These are phyloP conservation scores for Montipora efflorescens DNA, from an alignment of 64 coral and sea anemone species.

Conservation along the genomic window DNA sequence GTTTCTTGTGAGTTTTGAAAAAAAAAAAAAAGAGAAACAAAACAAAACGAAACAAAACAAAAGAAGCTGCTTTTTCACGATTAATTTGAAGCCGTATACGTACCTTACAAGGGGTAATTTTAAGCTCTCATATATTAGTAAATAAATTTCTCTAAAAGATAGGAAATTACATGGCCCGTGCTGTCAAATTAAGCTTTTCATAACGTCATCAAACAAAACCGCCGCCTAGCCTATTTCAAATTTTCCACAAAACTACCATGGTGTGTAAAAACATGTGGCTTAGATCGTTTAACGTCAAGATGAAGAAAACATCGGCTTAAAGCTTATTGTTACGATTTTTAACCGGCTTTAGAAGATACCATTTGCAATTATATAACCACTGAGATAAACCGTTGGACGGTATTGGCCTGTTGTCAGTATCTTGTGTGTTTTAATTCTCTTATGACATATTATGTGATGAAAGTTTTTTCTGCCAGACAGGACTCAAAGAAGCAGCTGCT, in stretches of 20 bases:
- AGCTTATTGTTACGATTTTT: not conserved
- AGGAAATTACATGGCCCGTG: not conserved
- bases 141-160: not conserved
- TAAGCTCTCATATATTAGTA: no score
- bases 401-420: no score
- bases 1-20: no score
- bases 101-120: no score
- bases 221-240: not conserved
- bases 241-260: not conserved
- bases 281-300: not conserved
- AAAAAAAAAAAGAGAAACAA: no score
- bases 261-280: not conserved
- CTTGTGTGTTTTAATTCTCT: no score
- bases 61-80: no score
- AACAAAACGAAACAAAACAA: no score
- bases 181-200: not conserved
- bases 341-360: not conserved
- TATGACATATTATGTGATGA: slow-evolving; percentile 5
- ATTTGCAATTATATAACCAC: no score
- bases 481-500: slow-evolving; percentile 9
- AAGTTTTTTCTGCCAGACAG: not conserved
- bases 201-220: not conserved
- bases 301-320: not conserved
- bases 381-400: no score
- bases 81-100: no score